Percentiles rank a stretch among this genome's conserved stretches.
phyloP scores from a whole-genome alignment of 2,797 vertebrate genomes.

The Caiman crocodilus region DNA sequence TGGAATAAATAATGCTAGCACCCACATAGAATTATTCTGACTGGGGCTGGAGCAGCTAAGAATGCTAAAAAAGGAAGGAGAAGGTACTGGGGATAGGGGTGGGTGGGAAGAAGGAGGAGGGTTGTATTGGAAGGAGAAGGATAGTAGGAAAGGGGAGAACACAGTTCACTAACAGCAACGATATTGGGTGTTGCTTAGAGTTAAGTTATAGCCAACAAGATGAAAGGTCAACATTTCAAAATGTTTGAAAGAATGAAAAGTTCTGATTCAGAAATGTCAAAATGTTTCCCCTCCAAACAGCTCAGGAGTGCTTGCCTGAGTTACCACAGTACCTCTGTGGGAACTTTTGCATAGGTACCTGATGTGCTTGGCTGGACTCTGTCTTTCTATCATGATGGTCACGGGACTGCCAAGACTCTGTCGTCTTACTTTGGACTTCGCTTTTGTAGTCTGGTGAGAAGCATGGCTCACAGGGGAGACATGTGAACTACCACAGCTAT shows the following conservation, averaged over 20 bases:
- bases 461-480: not conserved
- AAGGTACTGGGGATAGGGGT: not conserved
- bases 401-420: no score
- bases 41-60: not conserved
- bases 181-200: rapidly evolving
- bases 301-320: not conserved
- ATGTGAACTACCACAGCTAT: not conserved
- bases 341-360: not conserved
- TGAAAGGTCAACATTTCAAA: not conserved
- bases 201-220: not conserved
- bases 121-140: not conserved
- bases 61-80: not conserved
- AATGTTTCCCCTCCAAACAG: not conserved
- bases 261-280: not conserved
- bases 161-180: rapidly evolving
- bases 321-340: not conserved
- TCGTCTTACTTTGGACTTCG: no score
- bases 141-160: not conserved
- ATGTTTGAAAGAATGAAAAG: not conserved
- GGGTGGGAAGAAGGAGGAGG: not conserved
- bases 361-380: not conserved
- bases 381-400: no score
- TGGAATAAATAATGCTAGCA: not conserved
- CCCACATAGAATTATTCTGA: not conserved
- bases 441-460: not conserved